phyloP scores from a whole-genome alignment of 92 coral and sea anemone species.

The Porites lobata region DNA sequence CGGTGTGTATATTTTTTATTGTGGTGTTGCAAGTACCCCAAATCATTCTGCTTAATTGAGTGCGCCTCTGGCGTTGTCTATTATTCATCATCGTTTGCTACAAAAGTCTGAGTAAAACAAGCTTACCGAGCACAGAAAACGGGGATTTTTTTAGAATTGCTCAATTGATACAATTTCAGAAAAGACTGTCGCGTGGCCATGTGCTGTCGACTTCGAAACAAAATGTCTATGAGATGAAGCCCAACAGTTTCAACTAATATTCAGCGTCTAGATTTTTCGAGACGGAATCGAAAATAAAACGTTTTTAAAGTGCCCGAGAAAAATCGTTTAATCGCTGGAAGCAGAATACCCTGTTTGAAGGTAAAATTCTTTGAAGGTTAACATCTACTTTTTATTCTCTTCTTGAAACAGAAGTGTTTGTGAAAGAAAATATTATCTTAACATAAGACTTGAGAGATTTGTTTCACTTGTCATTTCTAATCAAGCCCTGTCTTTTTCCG shows the following conservation, averaged over 20 bases:
- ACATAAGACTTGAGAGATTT: background rate
- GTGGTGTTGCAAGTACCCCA: too few species aligned
- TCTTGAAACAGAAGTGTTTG: background rate
- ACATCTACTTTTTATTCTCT: background rate
- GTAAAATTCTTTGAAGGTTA: too few species aligned
- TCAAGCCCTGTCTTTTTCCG: background rate
- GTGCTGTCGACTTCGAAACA: slow-evolving; percentile 19
- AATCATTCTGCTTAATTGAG: too few species aligned
- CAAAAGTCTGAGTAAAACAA: too few species aligned
- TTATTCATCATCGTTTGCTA: too few species aligned
- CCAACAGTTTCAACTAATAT: background rate
- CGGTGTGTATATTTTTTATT: too few species aligned
- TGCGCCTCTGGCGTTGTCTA: too few species aligned
- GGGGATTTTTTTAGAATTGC: background rate
- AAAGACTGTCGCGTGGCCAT: slow-evolving; percentile 25
- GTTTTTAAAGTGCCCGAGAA: too few species aligned
- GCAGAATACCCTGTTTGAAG: too few species aligned
- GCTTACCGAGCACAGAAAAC: background rate
- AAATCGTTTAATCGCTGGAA: too few species aligned
- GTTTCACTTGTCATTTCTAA: background rate
- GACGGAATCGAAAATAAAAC: background rate
- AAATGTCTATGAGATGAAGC: background rate
- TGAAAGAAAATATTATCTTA: background rate
- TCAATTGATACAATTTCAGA: slow-evolving; percentile 19
- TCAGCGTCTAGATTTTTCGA: background rate